Percentiles rank a stretch among this genome's conserved stretches.
Evolutionary conservation across 2,888 invertebrate species (phyloP).

Genomic region (Lasius platythorax): DNA sequence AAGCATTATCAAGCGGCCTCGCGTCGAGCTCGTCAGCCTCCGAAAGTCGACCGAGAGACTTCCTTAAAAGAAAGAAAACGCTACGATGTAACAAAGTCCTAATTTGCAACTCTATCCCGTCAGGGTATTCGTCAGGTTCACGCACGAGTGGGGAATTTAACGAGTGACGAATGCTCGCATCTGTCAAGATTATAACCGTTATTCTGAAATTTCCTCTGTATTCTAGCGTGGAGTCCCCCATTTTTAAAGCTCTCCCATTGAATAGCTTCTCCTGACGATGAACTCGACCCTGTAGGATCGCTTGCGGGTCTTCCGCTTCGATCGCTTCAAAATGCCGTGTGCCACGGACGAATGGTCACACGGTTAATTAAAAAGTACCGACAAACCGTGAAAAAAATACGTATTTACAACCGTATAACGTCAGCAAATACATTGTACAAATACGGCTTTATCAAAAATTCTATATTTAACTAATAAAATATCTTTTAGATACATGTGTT

Average conservation of each 20-base stretch:
- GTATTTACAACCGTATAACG: background rate
- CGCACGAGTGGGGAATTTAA: slow-evolving; percentile 62
- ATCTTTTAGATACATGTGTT: background rate
- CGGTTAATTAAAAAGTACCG: background rate
- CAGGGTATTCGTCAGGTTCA: slow-evolving; percentile 63
- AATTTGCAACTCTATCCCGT: slow-evolving; percentile 72
- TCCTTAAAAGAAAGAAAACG: slow-evolving; percentile 40
- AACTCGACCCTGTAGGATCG: slow-evolving; percentile 14
- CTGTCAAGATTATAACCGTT: slow-evolving; percentile 70
- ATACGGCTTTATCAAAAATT: background rate
- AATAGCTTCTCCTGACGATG: slow-evolving; percentile 40
- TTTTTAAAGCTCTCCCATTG: slow-evolving; percentile 56
- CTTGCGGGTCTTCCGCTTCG: background rate
- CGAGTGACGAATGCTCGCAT: slow-evolving; percentile 71
- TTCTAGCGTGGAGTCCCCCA: slow-evolving; percentile 22
- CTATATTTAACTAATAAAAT: background rate
- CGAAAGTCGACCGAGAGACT: slow-evolving; percentile 25
- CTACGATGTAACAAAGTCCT: slow-evolving; percentile 68
- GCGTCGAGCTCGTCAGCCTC: slow-evolving; percentile 43
- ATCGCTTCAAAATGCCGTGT: slow-evolving; percentile 9
- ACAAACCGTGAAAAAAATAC: background rate
- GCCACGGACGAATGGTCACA: background rate
- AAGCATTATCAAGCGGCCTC: slow-evolving; percentile 68
- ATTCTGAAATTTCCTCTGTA: slow-evolving; percentile 44
- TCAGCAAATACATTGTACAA: background rate